These are phyloP conservation scores for Siniperca obscura DNA, from an alignment of 2,797 vertebrate genomes.

Conservation along the genomic window DNA sequence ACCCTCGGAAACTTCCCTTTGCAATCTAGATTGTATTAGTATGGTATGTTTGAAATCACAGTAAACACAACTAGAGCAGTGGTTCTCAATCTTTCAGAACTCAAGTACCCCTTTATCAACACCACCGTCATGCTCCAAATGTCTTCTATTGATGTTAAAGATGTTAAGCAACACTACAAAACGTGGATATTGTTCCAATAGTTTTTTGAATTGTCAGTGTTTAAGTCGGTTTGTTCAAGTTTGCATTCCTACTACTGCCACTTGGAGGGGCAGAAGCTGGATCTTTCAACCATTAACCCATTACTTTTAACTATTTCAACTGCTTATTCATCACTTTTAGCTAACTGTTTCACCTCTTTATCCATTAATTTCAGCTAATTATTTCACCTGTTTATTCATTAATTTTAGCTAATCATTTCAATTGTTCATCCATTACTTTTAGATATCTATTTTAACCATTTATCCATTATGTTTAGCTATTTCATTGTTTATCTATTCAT, in stretches of 20 bases:
- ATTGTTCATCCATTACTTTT: neutral
- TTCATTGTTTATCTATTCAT: too few species aligned
- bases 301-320: too few species aligned
- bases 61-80: constrained; percentile 12
- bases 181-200: too few species aligned
- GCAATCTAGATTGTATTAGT: constrained; percentile 47
- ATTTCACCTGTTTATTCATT: neutral
- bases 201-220: neutral
- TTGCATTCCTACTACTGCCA: neutral
- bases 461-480: neutral
- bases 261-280: neutral
- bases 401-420: neutral
- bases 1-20: constrained; percentile 51
- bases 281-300: neutral
- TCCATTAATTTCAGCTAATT: neutral
- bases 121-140: neutral
- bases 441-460: neutral
- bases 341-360: neutral
- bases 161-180: neutral
- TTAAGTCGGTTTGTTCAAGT: neutral
- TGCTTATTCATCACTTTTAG: neutral
- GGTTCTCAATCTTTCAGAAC: constrained; percentile 10
- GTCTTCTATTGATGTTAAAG: neutral
- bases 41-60: constrained; percentile 22
- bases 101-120: neutral